Conservation (phyloP, 2,797 vertebrate species). For the Potorous gilbertii region DNA sequence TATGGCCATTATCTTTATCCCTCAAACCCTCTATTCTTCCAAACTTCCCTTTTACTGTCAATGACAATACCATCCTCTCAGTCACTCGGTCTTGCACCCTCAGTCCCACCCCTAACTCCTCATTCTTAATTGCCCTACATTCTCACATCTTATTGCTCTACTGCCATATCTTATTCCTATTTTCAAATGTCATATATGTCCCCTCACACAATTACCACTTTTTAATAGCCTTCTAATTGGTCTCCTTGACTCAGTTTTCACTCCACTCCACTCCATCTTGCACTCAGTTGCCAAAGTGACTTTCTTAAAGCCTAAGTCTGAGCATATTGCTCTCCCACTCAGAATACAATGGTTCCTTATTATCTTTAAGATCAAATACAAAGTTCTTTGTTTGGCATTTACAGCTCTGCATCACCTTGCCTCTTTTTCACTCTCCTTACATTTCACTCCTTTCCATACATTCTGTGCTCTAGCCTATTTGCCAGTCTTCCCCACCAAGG, state of each 20-base stretch:
- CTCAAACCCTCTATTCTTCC: background rate
- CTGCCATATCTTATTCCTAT: background rate
- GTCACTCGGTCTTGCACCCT: background rate
- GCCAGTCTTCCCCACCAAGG: background rate
- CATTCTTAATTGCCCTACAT: background rate
- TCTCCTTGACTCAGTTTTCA: background rate
- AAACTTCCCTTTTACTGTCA: background rate
- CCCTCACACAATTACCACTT: background rate
- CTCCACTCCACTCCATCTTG: background rate
- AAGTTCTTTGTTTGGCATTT: background rate
- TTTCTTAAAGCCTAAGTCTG: background rate
- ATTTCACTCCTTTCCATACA: background rate
- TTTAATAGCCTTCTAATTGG: background rate
- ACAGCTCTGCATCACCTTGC: background rate
- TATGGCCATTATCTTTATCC: background rate
- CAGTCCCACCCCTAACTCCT: background rate
- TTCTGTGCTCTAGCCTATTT: background rate
- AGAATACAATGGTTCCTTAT: background rate
- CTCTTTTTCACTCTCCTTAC: background rate
- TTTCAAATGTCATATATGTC: background rate
- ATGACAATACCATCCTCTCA: background rate
- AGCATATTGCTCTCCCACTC: background rate
- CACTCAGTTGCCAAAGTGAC: background rate
- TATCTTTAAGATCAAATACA: background rate
- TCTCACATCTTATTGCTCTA: too few relatives aligned